Base-by-base conservation (phyloP, 2,797 vertebrate species). In the Eurystomus glaucurus region DNA sequence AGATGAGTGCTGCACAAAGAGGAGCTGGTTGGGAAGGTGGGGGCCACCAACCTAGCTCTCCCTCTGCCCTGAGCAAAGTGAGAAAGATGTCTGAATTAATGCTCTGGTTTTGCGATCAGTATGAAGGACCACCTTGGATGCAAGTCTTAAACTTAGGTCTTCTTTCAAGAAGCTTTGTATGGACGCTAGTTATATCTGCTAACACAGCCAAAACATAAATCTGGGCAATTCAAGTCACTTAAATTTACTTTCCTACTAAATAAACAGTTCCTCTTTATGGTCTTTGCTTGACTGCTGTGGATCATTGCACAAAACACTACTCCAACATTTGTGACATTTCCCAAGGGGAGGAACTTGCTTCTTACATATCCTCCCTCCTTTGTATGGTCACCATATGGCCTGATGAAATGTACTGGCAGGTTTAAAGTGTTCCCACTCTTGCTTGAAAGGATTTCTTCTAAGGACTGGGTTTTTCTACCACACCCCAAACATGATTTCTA, bases 351-450 rank as follows among this genome's bases (percentile, higher is more conserved):
- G 15, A 86, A 62, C 17, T 90, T 88, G 33, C 25, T 79, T 61
- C 54, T 88, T 58, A 48, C 2, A 1, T 51, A 58, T 26, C 25
- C 22, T 82, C 21, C 23, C 6, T 79, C 31, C 43, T 46, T 55
- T 0, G 0, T n/a, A 33, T 9, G 35, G 10, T 79, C 3, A 11
- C 37, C 39, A 33, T 0, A 0, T 33, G 41, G 39, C 39, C 39
- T 54, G 26, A 55, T 41, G 51, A 93, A 88, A 90, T 14, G 14
- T 35, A 23, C 21, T 37, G 50, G 35, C 46, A 54, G 31, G 39
- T 31, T 31, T 37, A 33, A 77, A 94, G n/a, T 12, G 22, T 46
- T 91, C 69, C 54, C 37, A 16, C 11, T 81, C 64, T 39, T 45
- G 50, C 16, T 39, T 65, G 41, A 79, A 84, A 84, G 26, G 23